Conservation (phyloP, 2,113 vertebrate species). For the Pomatorhinus ruficollis region DNA sequence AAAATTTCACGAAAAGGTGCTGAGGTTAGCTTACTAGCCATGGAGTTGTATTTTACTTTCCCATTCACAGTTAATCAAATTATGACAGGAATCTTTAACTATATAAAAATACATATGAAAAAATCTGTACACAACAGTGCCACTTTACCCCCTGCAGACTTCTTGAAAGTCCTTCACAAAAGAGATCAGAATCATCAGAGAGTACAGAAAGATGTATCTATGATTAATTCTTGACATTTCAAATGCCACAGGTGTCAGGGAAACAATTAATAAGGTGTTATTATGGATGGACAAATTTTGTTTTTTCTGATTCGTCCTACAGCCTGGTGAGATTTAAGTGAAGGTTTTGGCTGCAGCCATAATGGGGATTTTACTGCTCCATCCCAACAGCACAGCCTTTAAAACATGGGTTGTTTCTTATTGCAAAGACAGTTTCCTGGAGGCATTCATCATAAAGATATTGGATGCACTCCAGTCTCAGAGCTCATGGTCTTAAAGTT, state of each 20-base stretch:
- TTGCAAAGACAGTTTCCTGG: conserved; percentile 28
- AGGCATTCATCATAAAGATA: conserved; percentile 32
- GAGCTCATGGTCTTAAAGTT: background rate
- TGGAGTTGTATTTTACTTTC: conserved; percentile 39
- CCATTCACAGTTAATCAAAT: conserved; percentile 36
- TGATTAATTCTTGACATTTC: background rate
- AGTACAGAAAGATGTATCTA: background rate
- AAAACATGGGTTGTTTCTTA: background rate
- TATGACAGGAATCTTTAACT: conserved; percentile 2
- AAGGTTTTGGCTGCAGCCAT: background rate
- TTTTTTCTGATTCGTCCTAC: background rate
- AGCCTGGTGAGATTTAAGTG: background rate
- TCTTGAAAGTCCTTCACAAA: background rate
- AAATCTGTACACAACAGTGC: background rate
- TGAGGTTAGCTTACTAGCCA: conserved; percentile 28
- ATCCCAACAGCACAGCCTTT: background rate
- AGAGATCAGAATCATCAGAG: background rate
- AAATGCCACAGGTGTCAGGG: background rate
- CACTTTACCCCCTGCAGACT: background rate
- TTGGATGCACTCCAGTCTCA: background rate
- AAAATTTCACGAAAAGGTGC: conserved; percentile 11
- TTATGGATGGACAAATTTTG: background rate
- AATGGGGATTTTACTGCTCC: background rate
- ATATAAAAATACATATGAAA: background rate
- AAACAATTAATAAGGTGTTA: background rate